Evolutionary conservation across 2,797 vertebrate genomes (phyloP), one percentile per base, ranked within the genome.

Genomic region (Falco peregrinus): DNA sequence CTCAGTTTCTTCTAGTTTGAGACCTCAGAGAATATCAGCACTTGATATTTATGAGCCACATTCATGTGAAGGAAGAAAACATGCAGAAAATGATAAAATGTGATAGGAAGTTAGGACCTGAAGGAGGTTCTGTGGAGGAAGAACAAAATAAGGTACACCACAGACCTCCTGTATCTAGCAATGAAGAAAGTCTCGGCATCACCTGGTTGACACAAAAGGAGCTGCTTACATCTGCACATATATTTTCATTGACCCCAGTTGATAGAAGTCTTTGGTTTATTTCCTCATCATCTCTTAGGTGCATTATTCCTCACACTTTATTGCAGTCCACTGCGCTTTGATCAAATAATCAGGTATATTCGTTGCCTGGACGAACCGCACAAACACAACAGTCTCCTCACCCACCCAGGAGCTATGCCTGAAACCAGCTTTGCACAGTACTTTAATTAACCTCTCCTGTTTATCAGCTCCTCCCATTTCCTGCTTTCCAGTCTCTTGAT

Each of bases 381-480:
- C 24, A 53, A 87, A 75, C 14, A 54, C 54, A 87, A 63, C 11
- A 43, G 21, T 50, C 33, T 84, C 26, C 61, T 87, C 53, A 78
- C 25, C n/a, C 70, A 92, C 25, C n/a, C 70, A 92, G 63, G 22
- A 81, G 59, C 63, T 41, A 87, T 48, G 13, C 60, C 39, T 91
- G 81, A 92, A 82, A 84, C 4, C n/a, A 81, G 31, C 28, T 75
- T 68, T 84, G 37, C 74, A 87, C 11, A 70, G 37, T 18, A 53
- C 17, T 43, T 94, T 78, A 91, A 31, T 92, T 91, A 94, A 89
- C 51, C 35, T 91, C 53, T 84, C 25, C 43, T 70, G 29, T 87
- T 90, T 43, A 89, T 80, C 82, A 94, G 5, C 57, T 89, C 75
- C 81, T 93, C 65, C 86, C 70, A 71, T 78, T 94, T 95, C 48